A percentile compares a stretch with the other conserved stretches of the same genome.
These are phyloP conservation scores for Agrochola lychnidis DNA, from an alignment of 2,888 invertebrate genomes.

Conservation along the genomic window DNA sequence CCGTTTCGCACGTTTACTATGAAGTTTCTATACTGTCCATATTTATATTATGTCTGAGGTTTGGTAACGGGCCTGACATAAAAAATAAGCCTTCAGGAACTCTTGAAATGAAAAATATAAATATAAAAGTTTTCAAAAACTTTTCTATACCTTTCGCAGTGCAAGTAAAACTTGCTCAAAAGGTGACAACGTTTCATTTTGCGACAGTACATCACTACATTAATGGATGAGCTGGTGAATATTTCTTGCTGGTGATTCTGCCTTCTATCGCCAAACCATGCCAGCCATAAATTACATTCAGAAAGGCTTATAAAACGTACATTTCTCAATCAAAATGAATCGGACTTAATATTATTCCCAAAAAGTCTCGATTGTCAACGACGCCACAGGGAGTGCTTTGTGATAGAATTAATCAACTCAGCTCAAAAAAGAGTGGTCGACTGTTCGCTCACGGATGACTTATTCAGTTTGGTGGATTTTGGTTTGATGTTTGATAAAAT, in stretches of 20 bases:
- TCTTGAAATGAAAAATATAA: background rate
- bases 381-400: background rate
- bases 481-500: background rate
- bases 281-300: background rate
- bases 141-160: too few species aligned
- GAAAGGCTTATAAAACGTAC: background rate
- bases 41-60: too few species aligned
- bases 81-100: too few species aligned
- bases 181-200: too few species aligned
- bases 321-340: background rate
- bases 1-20: too few species aligned
- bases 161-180: background rate
- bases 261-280: background rate
- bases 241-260: background rate
- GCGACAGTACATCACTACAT: background rate
- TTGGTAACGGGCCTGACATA: too few species aligned
- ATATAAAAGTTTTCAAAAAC: background rate
- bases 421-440: background rate
- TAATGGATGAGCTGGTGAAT: background rate
- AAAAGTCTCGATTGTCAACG: background rate
- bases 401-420: constrained; percentile 4
- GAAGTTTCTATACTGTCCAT: too few species aligned
- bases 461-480: background rate
- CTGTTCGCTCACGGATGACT: background rate
- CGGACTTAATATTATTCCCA: background rate